phyloP scores from a whole-genome alignment of 64 coral and sea anemone species.

The Pocillopora verrucosa region DNA sequence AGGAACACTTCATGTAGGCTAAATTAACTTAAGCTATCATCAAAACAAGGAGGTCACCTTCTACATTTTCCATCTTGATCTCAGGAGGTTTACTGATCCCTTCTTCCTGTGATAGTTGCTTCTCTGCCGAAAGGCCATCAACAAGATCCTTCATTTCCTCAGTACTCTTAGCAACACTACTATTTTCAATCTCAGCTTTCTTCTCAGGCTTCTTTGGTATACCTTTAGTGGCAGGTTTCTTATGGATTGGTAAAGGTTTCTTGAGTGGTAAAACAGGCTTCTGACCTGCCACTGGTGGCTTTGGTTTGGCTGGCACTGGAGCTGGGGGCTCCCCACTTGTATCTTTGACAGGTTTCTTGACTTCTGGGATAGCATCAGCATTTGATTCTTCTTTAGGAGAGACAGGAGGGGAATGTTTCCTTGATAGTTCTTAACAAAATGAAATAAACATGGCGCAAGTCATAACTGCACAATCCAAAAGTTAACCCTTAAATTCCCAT shows the following conservation, averaged over 20 bases:
- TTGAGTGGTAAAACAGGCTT: conserved; percentile 45
- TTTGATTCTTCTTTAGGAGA: background rate
- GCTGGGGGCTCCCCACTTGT: background rate
- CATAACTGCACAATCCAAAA: background rate
- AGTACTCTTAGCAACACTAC: background rate
- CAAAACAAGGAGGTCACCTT: background rate
- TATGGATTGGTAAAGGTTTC: conserved; percentile 20
- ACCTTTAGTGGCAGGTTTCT: background rate
- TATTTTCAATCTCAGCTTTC: background rate
- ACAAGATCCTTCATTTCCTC: background rate
- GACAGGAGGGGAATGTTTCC: background rate
- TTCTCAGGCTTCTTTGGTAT: background rate
- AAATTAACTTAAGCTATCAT: background rate
- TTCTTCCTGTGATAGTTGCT: background rate
- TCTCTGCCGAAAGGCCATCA: background rate
- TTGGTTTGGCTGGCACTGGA: background rate
- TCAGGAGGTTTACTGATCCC: background rate
- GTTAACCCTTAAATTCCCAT: too few relatives aligned
- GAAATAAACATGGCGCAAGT: background rate
- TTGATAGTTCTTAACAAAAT: background rate
- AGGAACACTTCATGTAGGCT: background rate
- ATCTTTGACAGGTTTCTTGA: background rate
- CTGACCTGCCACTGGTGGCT: conserved; percentile 8
- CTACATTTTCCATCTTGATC: background rate
- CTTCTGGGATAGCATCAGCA: background rate